Evolutionary conservation across 2,113 vertebrate genomes (phyloP).

Genomic region (Diadophis punctatus): DNA sequence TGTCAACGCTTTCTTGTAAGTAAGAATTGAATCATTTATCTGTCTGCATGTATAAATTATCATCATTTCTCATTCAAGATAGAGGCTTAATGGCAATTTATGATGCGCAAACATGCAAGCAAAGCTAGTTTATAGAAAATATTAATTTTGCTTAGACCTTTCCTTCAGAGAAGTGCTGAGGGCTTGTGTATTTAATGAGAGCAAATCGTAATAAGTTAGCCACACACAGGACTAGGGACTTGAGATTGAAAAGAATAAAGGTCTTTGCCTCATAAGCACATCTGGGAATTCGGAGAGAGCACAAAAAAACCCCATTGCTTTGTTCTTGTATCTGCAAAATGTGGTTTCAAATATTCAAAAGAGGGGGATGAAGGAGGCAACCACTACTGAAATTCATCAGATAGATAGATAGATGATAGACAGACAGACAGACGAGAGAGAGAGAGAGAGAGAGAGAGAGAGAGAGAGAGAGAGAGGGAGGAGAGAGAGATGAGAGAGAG

Average conservation of each 20-base stretch:
- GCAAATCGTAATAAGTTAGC: constrained; percentile 24
- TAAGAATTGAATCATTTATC: constrained; percentile 87
- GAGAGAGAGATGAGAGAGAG: too few species aligned
- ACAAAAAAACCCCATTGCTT: background rate
- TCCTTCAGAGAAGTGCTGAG: background rate
- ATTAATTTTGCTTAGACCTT: constrained; percentile 25
- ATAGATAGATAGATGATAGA: too few species aligned
- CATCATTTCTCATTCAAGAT: constrained; percentile 65
- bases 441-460: too few species aligned
- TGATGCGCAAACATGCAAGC: constrained; percentile 17
- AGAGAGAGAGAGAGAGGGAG: too few species aligned
- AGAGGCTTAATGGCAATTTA: constrained; percentile 62
- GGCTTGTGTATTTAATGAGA: background rate
- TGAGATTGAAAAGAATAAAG: constrained; percentile 44
- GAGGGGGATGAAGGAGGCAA: background rate
- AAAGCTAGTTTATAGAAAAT: constrained; percentile 55
- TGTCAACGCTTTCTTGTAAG: constrained; percentile 80
- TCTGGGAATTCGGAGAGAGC: background rate
- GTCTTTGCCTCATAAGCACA: background rate
- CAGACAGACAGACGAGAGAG: too few species aligned
- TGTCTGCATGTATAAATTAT: constrained; percentile 78
- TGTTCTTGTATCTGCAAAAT: background rate
- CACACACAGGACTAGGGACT: background rate
- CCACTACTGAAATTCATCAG: background rate
- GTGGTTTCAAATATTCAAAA: background rate